A percentile compares a stretch with the other conserved stretches of the same genome.
phyloP scores from a whole-genome alignment of 1,140 invertebrate genomes.

The Habropoda laboriosa region DNA sequence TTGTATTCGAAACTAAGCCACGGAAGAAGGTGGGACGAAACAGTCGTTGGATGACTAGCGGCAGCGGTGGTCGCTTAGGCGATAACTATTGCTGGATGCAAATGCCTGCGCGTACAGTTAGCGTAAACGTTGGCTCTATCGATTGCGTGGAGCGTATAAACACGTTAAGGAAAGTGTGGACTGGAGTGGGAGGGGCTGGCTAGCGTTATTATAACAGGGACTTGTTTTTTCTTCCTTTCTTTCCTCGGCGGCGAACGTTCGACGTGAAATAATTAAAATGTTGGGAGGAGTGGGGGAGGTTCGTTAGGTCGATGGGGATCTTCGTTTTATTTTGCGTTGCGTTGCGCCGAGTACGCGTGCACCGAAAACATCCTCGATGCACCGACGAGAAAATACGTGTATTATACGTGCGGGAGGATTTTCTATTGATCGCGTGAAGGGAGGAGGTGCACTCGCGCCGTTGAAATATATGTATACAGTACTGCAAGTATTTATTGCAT shows the following conservation, averaged over 20 bases:
- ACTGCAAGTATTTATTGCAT: too few relatives aligned
- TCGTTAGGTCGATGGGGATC: background rate
- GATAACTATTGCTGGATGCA: background rate
- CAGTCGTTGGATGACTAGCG: background rate
- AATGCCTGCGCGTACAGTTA: background rate
- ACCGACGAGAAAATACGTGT: background rate
- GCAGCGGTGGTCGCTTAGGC: background rate
- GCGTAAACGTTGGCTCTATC: constrained; percentile 17
- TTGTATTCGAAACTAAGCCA: background rate
- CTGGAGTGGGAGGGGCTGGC: background rate
- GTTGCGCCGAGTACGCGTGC: background rate
- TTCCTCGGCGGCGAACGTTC: background rate
- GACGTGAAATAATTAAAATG: constrained; percentile 4
- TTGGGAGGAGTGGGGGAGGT: background rate
- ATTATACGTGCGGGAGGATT: constrained; percentile 4
- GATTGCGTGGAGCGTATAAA: constrained; percentile 31
- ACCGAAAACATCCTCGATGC: background rate
- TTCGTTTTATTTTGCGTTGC: background rate
- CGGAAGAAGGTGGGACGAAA: background rate
- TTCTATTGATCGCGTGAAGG: constrained; percentile 9
- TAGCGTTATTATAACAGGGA: background rate
- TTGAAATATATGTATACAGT: too few relatives aligned
- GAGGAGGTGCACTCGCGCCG: background rate
- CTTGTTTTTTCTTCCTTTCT: background rate
- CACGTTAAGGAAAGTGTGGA: constrained; percentile 49